These are phyloP conservation scores for Potamarius usumacintae DNA, from an alignment of 2,113 vertebrate genomes.

Conservation along the genomic window DNA sequence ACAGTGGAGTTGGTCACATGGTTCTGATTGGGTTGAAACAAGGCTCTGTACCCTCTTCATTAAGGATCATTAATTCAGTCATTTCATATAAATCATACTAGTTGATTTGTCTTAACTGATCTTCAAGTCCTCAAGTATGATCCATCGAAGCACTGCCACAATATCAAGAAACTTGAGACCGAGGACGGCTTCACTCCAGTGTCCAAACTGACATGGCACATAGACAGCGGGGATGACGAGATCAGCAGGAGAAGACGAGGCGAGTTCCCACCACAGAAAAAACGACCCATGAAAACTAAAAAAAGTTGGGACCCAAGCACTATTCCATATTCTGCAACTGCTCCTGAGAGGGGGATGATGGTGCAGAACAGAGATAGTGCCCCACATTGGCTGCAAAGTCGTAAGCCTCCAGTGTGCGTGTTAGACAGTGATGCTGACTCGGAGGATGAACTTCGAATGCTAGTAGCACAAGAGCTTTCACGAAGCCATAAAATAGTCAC, in stretches of 20 bases:
- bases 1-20: not conserved
- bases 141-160: constrained; percentile 95
- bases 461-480: constrained; percentile 65
- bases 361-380: not conserved
- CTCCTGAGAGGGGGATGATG: not conserved
- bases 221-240: constrained; percentile 75
- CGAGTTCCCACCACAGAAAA: constrained; percentile 69
- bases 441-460: constrained; percentile 76
- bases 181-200: constrained; percentile 67
- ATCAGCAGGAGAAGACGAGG: constrained; percentile 80
- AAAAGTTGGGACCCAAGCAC: not conserved
- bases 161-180: constrained; percentile 82
- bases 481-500: constrained; percentile 41
- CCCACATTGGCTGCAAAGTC: not conserved
- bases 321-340: not conserved
- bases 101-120: constrained; percentile 69
- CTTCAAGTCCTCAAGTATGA: constrained; percentile 84
- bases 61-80: not conserved
- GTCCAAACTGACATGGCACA: constrained; percentile 82
- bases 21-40: not conserved
- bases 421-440: constrained; percentile 73
- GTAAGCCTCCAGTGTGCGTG: not conserved
- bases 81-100: not conserved
- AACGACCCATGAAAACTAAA: constrained; percentile 23
- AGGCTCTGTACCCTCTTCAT: not conserved